Base-by-base conservation (phyloP, 1,140 invertebrate genomes). In the Cherax quadricarinatus region DNA sequence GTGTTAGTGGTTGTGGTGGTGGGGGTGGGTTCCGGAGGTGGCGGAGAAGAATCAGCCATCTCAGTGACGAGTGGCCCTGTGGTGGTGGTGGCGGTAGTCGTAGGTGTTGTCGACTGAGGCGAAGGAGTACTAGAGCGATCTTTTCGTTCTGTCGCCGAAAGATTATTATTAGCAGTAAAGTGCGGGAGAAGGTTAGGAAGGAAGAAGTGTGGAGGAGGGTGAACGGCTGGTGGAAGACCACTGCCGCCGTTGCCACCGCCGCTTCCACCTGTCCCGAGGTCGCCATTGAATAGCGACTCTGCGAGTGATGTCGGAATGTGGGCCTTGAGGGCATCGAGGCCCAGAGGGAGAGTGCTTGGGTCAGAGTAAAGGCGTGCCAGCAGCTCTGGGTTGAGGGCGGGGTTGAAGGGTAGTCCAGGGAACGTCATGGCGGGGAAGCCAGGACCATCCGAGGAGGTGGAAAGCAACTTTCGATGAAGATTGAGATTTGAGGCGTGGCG, bases 401-500 rank as follows among this genome's bases (percentile, higher is more conserved):
- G 95, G 93, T 95, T 96, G 93, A 95, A 91, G 93, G 96, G 91
- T 95, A 96, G 93, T 92, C 95, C 41, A n/a, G 96, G 95, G 18
- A 95, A 93, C 4, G 81, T 82, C 86, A 94, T 91, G 62, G 60
- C 89, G 21, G 92, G 92, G 84, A 93, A 93, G 78, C 92, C 92
- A 18, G 83, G 83, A n/a, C 60, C 83, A 88, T 94, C 94, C 57
- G 94, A 94, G 75, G 97, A 96, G 2, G 97, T 98, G 1, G 97
- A 97, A 66, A 98, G 95, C 51, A 98, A 95, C 95, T 98, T 98
- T 88, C 97, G 96, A 94, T 99, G 98, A 21, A 99, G 96, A 94
- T 98, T 99, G 60, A 98, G 95, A 94, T 99, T 99, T 0, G 98
- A 97, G 94, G 98, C 98, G 95, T 99, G 98, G 4, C 98, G 96